Evolutionary conservation across 2,888 invertebrate species (phyloP).

Genomic region (Ephialtes manifestator): DNA sequence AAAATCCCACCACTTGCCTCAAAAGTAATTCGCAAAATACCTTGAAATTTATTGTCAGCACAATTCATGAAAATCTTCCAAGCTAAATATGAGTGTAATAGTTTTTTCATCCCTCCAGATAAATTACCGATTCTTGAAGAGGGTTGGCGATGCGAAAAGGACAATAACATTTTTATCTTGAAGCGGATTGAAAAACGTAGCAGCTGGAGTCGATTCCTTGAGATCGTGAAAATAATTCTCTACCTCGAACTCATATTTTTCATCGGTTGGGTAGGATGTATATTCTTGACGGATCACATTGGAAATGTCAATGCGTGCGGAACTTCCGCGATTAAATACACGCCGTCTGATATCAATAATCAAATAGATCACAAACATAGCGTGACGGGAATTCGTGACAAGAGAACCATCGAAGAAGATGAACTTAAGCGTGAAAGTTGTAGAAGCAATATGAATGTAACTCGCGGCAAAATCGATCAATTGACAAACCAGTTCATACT

Average conservation of each 20-base stretch:
- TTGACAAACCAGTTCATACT: neutral
- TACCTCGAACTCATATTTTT: conserved; percentile 71
- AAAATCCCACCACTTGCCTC: neutral
- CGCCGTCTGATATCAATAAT: neutral
- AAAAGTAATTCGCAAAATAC: neutral
- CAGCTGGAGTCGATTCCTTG: conserved; percentile 42
- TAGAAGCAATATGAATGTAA: neutral
- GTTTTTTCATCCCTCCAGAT: conserved; percentile 20
- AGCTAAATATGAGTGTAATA: neutral
- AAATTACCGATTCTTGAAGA: conserved; percentile 59
- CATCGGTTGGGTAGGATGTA: conserved; percentile 69
- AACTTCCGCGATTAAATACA: neutral
- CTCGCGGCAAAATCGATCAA: neutral
- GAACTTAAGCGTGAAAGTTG: conserved; percentile 8
- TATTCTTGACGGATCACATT: conserved; percentile 30
- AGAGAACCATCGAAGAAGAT: conserved; percentile 7
- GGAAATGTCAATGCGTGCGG: neutral
- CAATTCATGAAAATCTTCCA: neutral
- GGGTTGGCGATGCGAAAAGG: conserved; percentile 36
- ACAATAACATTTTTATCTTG: neutral
- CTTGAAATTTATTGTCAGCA: neutral
- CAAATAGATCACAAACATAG: too few relatives aligned
- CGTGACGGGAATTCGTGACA: neutral
- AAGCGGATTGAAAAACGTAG: neutral
- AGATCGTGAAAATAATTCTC: conserved; percentile 69